Evolutionary conservation across 2,888 invertebrate species (phyloP), one percentile per base, ranked within the genome.

Genomic region (Fragum fragum): DNA sequence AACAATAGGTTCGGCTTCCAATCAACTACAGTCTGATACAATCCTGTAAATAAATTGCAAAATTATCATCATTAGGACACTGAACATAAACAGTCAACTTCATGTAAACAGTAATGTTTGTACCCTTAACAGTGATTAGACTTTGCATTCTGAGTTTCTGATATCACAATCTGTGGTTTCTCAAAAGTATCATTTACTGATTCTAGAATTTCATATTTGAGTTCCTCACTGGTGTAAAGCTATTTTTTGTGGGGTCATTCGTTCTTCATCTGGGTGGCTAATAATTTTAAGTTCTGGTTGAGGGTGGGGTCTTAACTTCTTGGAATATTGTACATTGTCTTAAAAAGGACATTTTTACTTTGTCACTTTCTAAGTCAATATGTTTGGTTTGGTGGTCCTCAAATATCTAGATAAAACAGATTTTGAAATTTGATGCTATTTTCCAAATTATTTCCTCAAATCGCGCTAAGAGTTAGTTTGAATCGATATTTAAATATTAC

Each of bases 21-120:
- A 81, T 77, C 71, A 39, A 28, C n/a, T 6, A 78, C 76, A 69
- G n/a, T n/a, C 36, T 39, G 0, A 80, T 36, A 69, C 71, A 69
- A 52, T 72, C 80, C 14, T 74, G 16, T 42, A 81, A 81, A 68
- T 76, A 52, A 53, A 75, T 66, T 3, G 72, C 53, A 52, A 80
- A 61, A 36, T 53, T 47, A 32, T 61, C 63, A 55, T 73, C 23
- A 53, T 63, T 28, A 1, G 75, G 29, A 61, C 74, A 80, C 47
- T 66, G 72, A 16, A 81, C 77, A 72, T 79, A 78, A 1, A 81
- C 53, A 42, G 66, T 74, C 18, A 84, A 59, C 32, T 81, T 81
- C 47, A 79, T 85, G 16, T 75, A 28, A 16, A 81, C 61, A 32
- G 81, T 74, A 0, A 83, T 66, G 68, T 83, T 74, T n/a, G 77